phyloP scores from a whole-genome alignment of 2,797 vertebrate genomes.

The Vultur gryphus region DNA sequence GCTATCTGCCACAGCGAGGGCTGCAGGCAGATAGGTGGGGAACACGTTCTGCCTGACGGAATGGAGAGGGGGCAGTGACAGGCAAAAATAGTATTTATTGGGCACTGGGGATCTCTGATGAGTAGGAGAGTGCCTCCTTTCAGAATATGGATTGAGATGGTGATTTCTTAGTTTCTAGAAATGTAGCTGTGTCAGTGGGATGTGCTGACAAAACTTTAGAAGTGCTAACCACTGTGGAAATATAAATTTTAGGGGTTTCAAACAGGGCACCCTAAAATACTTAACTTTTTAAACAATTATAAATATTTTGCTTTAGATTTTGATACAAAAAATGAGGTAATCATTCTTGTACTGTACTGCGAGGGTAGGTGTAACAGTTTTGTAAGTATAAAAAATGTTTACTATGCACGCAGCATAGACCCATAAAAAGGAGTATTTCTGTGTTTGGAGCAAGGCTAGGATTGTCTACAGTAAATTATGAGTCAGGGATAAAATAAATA shows the following conservation, averaged over 20 bases:
- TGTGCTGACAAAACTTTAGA: not conserved
- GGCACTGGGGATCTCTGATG: not conserved
- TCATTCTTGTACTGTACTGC: not conserved
- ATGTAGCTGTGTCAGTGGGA: not conserved
- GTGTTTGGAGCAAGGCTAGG: not conserved
- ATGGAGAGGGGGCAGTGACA: not conserved
- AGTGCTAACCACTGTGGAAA: not conserved
- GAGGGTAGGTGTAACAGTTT: not conserved
- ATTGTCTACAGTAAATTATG: not conserved
- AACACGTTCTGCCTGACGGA: rapidly evolving
- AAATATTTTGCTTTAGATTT: not conserved
- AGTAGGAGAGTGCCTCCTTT: not conserved
- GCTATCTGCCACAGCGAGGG: not conserved
- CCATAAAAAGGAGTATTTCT: not conserved
- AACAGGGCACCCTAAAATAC: not conserved
- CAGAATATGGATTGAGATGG: not conserved
- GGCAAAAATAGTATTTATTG: not conserved
- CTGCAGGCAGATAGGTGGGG: not conserved
- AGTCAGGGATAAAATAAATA: not conserved
- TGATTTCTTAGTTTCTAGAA: not conserved
- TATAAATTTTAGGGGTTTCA: not conserved
- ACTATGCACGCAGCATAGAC: not conserved
- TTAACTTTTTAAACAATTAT: not conserved
- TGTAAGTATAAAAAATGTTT: not conserved
- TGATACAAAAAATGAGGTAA: not conserved